Percentiles rank a stretch among this genome's conserved stretches.
phyloP scores from a whole-genome alignment of 2,888 invertebrate genomes.

The Lycaena phlaeas region DNA sequence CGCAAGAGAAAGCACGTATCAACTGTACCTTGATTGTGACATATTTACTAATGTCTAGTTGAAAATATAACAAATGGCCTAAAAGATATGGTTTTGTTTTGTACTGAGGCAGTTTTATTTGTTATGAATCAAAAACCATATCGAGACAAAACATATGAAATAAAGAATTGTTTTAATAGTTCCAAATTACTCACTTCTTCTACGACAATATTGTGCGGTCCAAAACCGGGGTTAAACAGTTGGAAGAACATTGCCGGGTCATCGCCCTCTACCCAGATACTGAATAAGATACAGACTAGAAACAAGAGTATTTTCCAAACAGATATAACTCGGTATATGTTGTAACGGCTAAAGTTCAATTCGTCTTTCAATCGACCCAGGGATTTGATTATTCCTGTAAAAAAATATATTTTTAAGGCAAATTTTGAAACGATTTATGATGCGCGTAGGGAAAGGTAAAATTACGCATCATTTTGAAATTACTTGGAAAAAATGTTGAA shows the following conservation, averaged over 20 bases:
- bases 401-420: constrained; percentile 24
- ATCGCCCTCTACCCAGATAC: constrained; percentile 82
- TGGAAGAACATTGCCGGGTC: constrained; percentile 84
- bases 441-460: too few relatives aligned
- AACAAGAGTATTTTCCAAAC: constrained; percentile 92
- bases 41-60: not conserved
- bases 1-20: too few relatives aligned
- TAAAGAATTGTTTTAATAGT: not conserved
- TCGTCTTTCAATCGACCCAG: constrained; percentile 86
- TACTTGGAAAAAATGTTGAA: too few relatives aligned
- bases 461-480: too few relatives aligned
- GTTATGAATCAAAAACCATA: too few relatives aligned
- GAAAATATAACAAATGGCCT: not conserved
- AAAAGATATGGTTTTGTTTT: not conserved
- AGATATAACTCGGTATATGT: constrained; percentile 91
- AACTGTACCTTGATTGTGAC: too few relatives aligned
- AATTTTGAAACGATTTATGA: too few relatives aligned
- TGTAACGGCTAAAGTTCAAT: constrained; percentile 86
- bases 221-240: constrained; percentile 82
- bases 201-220: constrained; percentile 84
- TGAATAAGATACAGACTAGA: constrained; percentile 80
- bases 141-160: too few relatives aligned
- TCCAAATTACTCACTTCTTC: constrained; percentile 70
- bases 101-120: too few relatives aligned
- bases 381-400: constrained; percentile 79